Evolutionary conservation across 2,797 vertebrate species (phyloP).

Genomic region (Ciconia nigra): DNA sequence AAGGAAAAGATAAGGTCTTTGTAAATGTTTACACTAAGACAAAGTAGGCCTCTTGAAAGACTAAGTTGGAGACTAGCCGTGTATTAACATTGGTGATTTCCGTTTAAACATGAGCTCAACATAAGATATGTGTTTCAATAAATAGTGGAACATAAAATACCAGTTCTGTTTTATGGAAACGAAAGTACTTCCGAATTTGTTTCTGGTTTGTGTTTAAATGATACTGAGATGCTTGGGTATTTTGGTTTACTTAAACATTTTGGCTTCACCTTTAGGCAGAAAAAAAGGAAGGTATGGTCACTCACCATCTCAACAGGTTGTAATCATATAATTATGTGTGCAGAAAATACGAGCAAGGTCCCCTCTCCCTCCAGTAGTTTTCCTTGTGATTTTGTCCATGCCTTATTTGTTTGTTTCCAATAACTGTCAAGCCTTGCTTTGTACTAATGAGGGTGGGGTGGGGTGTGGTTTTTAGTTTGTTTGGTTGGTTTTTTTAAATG

Average conservation of each 20-base stretch:
- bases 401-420: background rate
- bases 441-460: too few species aligned
- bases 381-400: background rate
- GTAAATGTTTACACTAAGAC: background rate
- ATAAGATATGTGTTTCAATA: accelerated
- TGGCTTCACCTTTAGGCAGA: background rate
- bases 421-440: background rate
- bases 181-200: background rate
- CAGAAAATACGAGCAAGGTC: background rate
- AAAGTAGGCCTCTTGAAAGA: background rate
- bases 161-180: background rate
- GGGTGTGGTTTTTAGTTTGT: accelerated
- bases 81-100: background rate
- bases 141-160: background rate
- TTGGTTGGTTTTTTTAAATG: background rate
- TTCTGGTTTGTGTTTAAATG: background rate
- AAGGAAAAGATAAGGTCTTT: background rate
- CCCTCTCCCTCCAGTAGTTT: background rate
- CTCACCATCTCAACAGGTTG: background rate
- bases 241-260: background rate
- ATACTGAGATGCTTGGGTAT: background rate
- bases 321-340: accelerated
- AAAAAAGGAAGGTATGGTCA: background rate
- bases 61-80: background rate
- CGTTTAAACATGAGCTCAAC: background rate